Conservation (phyloP, 2,797 vertebrate genomes). For the Propithecus perrieri region DNA sequence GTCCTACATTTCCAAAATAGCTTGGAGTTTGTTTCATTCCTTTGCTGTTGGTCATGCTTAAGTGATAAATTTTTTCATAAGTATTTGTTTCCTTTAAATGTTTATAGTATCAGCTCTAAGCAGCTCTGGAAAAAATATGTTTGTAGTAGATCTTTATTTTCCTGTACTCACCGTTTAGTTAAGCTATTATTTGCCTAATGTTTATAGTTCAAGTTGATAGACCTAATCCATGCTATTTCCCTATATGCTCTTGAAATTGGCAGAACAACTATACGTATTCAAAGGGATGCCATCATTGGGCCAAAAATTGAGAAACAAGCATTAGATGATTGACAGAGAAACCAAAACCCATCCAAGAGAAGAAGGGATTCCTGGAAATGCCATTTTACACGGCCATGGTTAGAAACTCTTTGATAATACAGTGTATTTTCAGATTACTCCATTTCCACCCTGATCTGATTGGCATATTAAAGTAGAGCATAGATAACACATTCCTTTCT, state of each 20-base stretch:
- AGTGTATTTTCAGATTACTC: background rate
- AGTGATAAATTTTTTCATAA: background rate
- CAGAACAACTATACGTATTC: background rate
- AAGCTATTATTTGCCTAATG: background rate
- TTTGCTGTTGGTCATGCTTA: background rate
- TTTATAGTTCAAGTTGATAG: background rate
- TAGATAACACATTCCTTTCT: background rate
- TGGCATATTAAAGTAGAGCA: background rate
- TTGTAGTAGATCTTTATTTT: conserved; percentile 50
- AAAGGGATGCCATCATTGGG: background rate
- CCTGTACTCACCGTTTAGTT: background rate
- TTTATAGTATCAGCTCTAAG: background rate
- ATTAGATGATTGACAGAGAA: background rate
- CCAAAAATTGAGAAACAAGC: background rate
- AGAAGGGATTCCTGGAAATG: background rate
- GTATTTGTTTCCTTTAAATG: conserved; percentile 25
- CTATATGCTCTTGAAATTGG: background rate
- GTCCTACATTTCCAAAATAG: background rate
- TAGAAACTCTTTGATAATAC: background rate
- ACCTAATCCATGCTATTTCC: background rate
- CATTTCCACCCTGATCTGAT: background rate
- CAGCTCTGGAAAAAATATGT: background rate
- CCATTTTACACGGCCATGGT: background rate
- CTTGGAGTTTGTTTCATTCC: background rate
- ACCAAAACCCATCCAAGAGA: background rate